Percentiles rank a stretch among this genome's conserved stretches.
Conservation (phyloP, 2,113 vertebrate genomes). For the Albula glossodonta region DNA sequence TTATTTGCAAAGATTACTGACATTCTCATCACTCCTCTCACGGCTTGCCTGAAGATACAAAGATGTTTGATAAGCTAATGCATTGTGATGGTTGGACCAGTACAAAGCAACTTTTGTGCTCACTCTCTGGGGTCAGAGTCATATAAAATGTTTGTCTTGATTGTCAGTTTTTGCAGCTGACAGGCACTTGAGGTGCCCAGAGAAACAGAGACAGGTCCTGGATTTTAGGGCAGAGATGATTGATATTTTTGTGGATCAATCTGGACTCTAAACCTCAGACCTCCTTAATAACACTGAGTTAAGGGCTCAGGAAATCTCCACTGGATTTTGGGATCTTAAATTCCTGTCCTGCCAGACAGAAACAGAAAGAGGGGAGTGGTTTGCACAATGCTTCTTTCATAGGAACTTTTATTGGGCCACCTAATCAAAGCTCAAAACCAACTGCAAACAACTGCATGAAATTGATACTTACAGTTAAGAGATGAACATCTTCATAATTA, state of each 20-base stretch:
- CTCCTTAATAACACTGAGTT: background rate
- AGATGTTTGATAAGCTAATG: background rate
- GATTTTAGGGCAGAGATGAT: background rate
- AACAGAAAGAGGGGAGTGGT: background rate
- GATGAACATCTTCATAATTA: background rate
- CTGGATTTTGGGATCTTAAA: background rate
- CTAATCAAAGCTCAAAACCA: background rate
- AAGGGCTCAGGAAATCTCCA: background rate
- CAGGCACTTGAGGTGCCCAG: background rate
- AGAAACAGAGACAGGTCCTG: background rate
- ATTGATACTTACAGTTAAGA: background rate
- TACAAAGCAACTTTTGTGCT: background rate
- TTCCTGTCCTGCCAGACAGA: background rate
- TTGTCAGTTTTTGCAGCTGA: background rate
- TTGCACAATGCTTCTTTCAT: background rate
- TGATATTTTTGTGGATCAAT: background rate
- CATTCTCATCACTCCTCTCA: background rate
- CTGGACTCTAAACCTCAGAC: background rate
- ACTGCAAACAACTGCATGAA: background rate
- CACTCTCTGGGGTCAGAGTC: background rate
- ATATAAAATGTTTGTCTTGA: background rate
- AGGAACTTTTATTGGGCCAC: background rate
- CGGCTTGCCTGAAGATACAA: background rate
- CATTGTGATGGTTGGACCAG: background rate
- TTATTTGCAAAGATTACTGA: background rate